Percentiles rank a stretch among this genome's conserved stretches.
Evolutionary conservation across 1,140 invertebrate species (phyloP).

Genomic region (Hormaphis cornu): DNA sequence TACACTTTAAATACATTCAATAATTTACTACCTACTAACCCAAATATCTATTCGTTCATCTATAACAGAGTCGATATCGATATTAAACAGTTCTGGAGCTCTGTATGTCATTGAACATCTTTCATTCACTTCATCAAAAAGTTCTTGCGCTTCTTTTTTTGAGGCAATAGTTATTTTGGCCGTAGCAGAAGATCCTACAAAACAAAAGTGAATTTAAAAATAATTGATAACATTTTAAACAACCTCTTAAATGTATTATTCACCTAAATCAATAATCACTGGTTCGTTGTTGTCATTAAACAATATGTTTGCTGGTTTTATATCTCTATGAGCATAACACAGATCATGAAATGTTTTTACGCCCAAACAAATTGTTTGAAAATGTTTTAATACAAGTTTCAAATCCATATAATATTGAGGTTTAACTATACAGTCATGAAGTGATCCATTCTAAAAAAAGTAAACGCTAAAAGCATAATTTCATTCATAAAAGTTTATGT

Average conservation of each 20-base stretch:
- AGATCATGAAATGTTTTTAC: constrained; percentile 65
- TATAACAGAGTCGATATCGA: constrained; percentile 67
- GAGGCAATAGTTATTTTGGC: constrained; percentile 66
- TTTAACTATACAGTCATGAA: constrained; percentile 58
- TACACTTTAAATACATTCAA: neutral
- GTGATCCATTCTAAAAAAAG: constrained; percentile 56
- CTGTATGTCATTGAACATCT: constrained; percentile 78
- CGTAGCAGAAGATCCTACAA: constrained; percentile 60
- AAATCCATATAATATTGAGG: constrained; percentile 55
- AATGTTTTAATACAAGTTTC: constrained; percentile 57
- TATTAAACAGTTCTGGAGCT: constrained; percentile 79
- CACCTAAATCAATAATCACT: constrained; percentile 74
- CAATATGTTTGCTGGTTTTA: constrained; percentile 77
- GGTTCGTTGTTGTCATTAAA: constrained; percentile 60
- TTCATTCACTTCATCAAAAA: constrained; percentile 75
- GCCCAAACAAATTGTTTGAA: constrained; percentile 64
- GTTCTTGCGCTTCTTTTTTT: constrained; percentile 57
- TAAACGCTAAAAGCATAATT: constrained; percentile 6
- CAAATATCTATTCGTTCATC: constrained; percentile 82
- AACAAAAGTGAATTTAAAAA: constrained; percentile 16
- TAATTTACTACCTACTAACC: constrained; percentile 50
- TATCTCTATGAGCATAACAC: constrained; percentile 69
- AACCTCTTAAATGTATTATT: constrained; percentile 31
- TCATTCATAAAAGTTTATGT: neutral
- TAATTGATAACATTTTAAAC: constrained; percentile 2